phyloP scores from a whole-genome alignment of 2,113 vertebrate species.

The Ophthalmolycus amberensis region DNA sequence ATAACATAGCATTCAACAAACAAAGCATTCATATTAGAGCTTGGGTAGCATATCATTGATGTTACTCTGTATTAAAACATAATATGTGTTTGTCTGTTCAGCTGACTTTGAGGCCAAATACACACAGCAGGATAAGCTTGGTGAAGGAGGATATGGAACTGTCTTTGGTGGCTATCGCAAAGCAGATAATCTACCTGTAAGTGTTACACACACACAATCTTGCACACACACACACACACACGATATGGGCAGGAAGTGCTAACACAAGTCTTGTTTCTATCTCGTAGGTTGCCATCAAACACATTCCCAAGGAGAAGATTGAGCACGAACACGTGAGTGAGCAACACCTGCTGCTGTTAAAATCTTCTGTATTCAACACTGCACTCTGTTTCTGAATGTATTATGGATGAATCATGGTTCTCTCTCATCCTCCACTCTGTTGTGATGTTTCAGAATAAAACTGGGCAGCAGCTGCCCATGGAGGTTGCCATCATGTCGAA shows the following conservation, averaged over 20 bases:
- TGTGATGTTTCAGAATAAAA: neutral
- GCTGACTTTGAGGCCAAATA: slow-evolving; percentile 17
- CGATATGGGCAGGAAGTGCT: neutral
- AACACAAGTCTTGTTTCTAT: neutral
- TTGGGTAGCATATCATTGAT: neutral
- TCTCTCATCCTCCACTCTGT: neutral
- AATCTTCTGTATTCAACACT: neutral
- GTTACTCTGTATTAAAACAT: neutral
- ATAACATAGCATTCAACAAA: neutral
- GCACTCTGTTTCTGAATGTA: neutral
- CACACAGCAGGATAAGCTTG: neutral
- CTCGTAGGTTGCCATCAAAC: slow-evolving; percentile 35
- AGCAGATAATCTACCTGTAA: slow-evolving; percentile 15
- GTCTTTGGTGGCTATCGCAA: slow-evolving; percentile 27
- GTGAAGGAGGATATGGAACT: slow-evolving; percentile 17
- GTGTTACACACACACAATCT: neutral
- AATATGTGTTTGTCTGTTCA: slow-evolving; percentile 5
- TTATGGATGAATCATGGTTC: neutral
- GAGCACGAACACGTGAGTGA: neutral
- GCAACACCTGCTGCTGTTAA: neutral
- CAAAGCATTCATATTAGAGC: neutral
- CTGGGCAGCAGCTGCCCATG: neutral
- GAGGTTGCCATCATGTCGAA: neutral
- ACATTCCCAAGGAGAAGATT: neutral
- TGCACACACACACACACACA: neutral